Percentiles rank a stretch among this genome's conserved stretches.
Conservation (phyloP, 1,140 invertebrate species). For the Drosophila tani region DNA sequence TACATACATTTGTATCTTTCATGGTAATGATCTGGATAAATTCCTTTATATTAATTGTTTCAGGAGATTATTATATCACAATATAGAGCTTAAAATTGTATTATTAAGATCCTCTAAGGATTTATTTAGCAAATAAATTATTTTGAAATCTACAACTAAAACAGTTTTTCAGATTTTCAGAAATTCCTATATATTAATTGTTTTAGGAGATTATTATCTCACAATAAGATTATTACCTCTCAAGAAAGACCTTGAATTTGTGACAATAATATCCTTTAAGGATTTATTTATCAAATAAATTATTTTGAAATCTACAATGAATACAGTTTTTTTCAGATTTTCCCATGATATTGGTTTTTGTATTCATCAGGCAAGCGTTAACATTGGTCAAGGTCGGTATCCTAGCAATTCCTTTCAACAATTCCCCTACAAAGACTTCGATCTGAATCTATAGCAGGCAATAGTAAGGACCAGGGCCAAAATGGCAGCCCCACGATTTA, state of each 20-base stretch:
- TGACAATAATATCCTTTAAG: neutral
- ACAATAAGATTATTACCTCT: no score
- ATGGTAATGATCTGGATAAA: neutral
- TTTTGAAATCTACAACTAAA: no score
- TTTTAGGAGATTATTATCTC: neutral
- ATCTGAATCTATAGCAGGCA: neutral
- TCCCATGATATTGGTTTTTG: neutral
- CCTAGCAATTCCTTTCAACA: no score
- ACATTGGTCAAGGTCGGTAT: neutral
- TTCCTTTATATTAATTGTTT: neutral
- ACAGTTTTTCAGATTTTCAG: no score
- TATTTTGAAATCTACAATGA: neutral
- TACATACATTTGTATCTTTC: no score
- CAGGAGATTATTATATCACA: no score
- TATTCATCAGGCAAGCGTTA: neutral
- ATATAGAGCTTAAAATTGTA: no score
- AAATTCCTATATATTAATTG: neutral
- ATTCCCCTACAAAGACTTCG: neutral
- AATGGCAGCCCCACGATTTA: neutral
- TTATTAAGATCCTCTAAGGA: neutral
- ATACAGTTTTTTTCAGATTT: neutral
- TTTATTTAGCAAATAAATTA: neutral
- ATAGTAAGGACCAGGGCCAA: neutral
- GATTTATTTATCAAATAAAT: neutral
- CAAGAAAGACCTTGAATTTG: neutral